Conservation (phyloP, 2,113 vertebrate species). For the Ivindomyrus marchei region DNA sequence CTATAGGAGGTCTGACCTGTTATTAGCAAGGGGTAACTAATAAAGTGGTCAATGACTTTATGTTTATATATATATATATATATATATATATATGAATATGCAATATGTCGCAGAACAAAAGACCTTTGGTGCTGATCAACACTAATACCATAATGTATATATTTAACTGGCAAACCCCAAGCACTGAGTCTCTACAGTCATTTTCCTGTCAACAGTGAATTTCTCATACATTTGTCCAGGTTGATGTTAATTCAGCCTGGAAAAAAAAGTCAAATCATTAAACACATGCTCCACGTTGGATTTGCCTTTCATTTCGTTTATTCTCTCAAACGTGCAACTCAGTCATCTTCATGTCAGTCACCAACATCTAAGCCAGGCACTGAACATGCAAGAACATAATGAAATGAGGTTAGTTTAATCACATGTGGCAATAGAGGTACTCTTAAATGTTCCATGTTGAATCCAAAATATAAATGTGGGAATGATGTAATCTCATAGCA, state of each 20-base stretch:
- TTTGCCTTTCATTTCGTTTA: background rate
- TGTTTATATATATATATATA: no score
- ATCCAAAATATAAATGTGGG: conserved; percentile 35
- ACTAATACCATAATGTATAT: background rate
- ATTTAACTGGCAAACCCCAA: background rate
- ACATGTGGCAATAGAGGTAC: background rate
- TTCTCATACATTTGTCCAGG: background rate
- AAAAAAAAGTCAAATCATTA: background rate
- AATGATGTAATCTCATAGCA: conserved; percentile 49
- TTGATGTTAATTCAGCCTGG: background rate
- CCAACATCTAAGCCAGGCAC: background rate
- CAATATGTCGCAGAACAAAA: no score
- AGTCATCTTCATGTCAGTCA: background rate
- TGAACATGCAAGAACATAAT: background rate
- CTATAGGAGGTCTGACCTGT: no score
- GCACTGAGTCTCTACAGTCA: background rate
- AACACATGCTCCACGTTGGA: background rate
- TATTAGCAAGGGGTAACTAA: no score
- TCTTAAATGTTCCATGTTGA: conserved; percentile 31
- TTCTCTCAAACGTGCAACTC: background rate
- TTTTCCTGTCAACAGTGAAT: background rate
- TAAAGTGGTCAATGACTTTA: no score
- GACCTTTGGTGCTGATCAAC: no score
- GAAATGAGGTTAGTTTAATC: background rate
- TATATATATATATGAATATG: no score